phyloP scores from a whole-genome alignment of 1,140 invertebrate species.

The Zaprionus lachaisei region DNA sequence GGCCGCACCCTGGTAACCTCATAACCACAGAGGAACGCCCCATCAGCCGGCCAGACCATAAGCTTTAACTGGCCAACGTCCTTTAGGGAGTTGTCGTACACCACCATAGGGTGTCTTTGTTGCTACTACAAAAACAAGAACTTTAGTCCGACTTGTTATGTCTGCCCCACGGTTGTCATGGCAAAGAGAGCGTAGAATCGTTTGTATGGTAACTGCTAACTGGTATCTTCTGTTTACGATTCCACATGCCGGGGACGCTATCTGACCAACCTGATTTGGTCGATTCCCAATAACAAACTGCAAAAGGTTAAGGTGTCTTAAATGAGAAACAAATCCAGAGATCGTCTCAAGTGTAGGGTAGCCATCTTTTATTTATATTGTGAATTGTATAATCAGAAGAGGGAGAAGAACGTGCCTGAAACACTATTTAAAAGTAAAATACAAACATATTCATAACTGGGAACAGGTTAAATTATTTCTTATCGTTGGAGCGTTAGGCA shows the following conservation, averaged over 20 bases:
- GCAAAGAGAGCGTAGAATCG: conserved; percentile 27
- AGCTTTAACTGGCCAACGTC: conserved; percentile 43
- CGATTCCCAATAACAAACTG: not conserved
- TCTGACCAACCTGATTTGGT: conserved; percentile 1
- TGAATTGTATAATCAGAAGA: not conserved
- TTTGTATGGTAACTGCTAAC: conserved; percentile 9
- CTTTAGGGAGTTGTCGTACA: conserved; percentile 57
- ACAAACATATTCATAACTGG: not conserved
- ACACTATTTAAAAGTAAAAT: not conserved
- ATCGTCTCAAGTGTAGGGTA: not conserved
- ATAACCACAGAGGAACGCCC: conserved; percentile 10
- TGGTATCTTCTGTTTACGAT: not conserved
- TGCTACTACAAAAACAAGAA: conserved; percentile 64
- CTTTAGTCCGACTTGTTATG: conserved; percentile 62
- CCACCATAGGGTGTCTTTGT: conserved; percentile 7
- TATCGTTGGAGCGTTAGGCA: not conserved
- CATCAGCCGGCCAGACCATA: conserved; percentile 26
- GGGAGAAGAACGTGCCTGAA: not conserved
- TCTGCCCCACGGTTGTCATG: conserved; percentile 61
- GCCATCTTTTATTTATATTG: not conserved
- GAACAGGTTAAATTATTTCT: conserved; percentile 1
- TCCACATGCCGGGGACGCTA: not conserved
- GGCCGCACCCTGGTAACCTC: conserved; percentile 63
- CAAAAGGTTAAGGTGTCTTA: not conserved
- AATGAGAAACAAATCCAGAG: not conserved